Evolutionary conservation across 2,888 invertebrate species (phyloP), one percentile per base, ranked within the genome.

Genomic region (Desoria tigrina): DNA sequence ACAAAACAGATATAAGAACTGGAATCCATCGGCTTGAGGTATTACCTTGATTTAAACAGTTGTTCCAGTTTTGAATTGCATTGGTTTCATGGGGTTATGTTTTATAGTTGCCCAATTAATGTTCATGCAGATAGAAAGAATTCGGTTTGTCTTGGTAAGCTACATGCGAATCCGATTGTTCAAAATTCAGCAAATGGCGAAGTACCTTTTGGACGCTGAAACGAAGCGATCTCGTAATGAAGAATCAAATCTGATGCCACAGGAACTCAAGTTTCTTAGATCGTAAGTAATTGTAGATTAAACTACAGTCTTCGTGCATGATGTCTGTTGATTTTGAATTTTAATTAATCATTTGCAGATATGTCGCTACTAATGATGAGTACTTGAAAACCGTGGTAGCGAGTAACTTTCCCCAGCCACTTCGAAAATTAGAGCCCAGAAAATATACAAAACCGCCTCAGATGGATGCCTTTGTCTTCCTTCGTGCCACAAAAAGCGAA

Each of bases 21-120:
- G 68, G 61, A 49, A 59, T 68, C n/a, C 68, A 68, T n/a, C 62
- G 65, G 42, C 37, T 68, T 45, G 68, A 68, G 59, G 68, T 68
- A 26, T 39, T 49, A n/a, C n/a, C n/a, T n/a, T n/a, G n/a, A n/a
- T n/a, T n/a, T 51, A n/a, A 24, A 16, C 21, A 23, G 26, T 39
- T 37, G 18, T 59, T n/a, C n/a, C 14, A 39, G 42, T 37, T 37
- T 23, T 28, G n/a, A 23, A 53, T 32, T 24, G 11, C 18, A 7
- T 14, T 23, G 11, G 27, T 54, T n/a, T n/a, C n/a, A n/a, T n/a
- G n/a, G n/a, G n/a, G n/a, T n/a, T n/a, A n/a, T n/a, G n/a, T n/a
- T n/a, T n/a, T n/a, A n/a, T n/a, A n/a, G n/a, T n/a, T n/a, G n/a
- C n/a, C n/a, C n/a, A n/a, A n/a, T n/a, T n/a, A n/a, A n/a, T n/a